Evolutionary conservation across 2,888 invertebrate species (phyloP).

Genomic region (Trachelus troglodyta): DNA sequence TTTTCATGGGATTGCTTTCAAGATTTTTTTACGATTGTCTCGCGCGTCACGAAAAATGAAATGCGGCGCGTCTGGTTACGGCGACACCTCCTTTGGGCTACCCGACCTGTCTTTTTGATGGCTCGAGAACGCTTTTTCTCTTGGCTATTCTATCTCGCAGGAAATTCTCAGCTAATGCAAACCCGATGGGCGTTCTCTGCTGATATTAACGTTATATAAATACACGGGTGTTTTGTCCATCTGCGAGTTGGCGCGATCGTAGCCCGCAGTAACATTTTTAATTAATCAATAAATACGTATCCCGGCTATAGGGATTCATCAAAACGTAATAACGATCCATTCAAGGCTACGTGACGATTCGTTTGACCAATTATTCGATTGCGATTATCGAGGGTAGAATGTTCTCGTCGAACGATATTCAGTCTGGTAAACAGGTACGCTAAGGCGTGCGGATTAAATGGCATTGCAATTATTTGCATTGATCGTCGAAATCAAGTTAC

Average conservation of each 20-base stretch:
- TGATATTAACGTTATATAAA: background rate
- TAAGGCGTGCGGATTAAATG: background rate
- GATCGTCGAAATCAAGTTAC: background rate
- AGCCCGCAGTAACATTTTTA: background rate
- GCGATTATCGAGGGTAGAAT: background rate
- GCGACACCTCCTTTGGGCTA: no score
- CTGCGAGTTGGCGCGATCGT: background rate
- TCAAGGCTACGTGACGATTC: background rate
- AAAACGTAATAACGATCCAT: background rate
- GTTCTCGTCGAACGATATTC: background rate
- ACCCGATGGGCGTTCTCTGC: background rate
- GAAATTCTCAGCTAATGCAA: background rate
- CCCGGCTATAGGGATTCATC: background rate
- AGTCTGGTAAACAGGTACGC: background rate
- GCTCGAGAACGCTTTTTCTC: background rate
- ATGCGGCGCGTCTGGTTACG: no score
- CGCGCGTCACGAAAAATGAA: no score
- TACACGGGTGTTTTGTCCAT: background rate
- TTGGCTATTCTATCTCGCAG: background rate
- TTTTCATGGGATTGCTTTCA: no score
- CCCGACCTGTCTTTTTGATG: background rate
- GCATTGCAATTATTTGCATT: background rate
- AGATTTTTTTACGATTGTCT: no score
- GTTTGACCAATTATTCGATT: background rate
- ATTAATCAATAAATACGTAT: background rate